phyloP scores from a whole-genome alignment of 2,113 vertebrate genomes.

The Catharus bicknelli region DNA sequence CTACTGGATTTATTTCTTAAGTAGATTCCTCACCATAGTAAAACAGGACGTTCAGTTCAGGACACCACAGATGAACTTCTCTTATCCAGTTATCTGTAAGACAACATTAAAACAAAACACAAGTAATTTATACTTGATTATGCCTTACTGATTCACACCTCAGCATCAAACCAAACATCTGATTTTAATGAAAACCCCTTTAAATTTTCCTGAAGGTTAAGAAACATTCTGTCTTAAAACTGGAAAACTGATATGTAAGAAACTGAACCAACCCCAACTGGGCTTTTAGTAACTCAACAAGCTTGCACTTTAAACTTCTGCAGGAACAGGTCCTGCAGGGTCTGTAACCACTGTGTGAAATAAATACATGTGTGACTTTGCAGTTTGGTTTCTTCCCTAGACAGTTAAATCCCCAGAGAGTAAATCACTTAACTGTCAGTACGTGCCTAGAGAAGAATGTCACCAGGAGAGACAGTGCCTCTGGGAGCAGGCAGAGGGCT shows the following conservation, averaged over 20 bases:
- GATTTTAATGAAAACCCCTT: neutral
- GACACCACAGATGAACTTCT: constrained; percentile 92
- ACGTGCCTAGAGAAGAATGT: neutral
- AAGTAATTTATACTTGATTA: neutral
- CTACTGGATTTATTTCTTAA: neutral
- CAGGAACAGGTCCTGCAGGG: fast-evolving
- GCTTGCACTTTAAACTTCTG: neutral
- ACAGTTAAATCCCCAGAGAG: neutral
- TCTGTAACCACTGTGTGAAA: neutral
- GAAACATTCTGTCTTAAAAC: neutral
- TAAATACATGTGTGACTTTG: neutral
- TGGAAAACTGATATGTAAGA: neutral
- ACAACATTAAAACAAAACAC: neutral
- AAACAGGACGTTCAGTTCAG: constrained; percentile 85
- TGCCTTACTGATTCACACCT: neutral
- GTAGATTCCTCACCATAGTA: constrained; percentile 86
- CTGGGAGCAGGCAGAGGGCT: neutral
- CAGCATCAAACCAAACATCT: neutral
- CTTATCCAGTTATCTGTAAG: constrained; percentile 94
- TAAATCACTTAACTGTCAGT: neutral
- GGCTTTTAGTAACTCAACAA: neutral
- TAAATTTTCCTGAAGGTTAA: neutral
- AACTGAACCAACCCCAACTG: neutral
- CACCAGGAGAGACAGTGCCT: neutral
- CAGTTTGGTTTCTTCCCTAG: neutral